Evolutionary conservation across 2,888 invertebrate genomes (phyloP), one percentile per base, ranked within the genome.

Genomic region (Drosophila percnosoma): DNA sequence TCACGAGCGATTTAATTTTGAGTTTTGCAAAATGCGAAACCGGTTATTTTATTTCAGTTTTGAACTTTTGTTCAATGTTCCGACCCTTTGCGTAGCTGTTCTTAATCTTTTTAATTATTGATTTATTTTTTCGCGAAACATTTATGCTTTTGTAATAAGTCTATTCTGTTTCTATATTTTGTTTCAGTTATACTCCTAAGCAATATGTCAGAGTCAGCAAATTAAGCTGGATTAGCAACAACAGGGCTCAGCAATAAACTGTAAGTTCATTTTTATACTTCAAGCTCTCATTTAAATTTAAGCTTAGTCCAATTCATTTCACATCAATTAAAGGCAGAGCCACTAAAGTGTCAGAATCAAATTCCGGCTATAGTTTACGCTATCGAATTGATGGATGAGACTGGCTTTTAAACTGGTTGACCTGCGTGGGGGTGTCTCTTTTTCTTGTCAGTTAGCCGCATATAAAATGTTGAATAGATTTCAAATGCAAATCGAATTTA

Each of bases 331-430:
- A 58, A 60, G 36, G 36, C 34, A 59, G 18, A 62, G 10, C 42
- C 36, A 53, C 24, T 48, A 40, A 24, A 42, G 24, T 13, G 38
- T 33, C 45, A 27, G 51, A 68, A 38, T 68, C 57, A 33, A 34
- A 62, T 72, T 72, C 70, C 72, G 78, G 77, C 74, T 64, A 61
- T 57, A 64, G 51, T 77, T 64, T 60, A 51, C 58, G 60, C 63
- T 63, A 88, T 88, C 91, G 77, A 76, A 80, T 82, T 87, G 90
- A 87, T 76, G 75, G 78, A 87, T 90, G 87, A 78, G 76, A 59
- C 76, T 62, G 78, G 62, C 83, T 68, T 34, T 48, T 51, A 83
- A 84, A 88, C 90, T 87, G 75, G 90, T 89, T 75, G 82, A 73
- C 68, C 78, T 65, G 70, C 53, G 80, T 68, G 86, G 73, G 83